Base-by-base conservation (phyloP, 2,797 vertebrate species). In the Hippocampus kuda region DNA sequence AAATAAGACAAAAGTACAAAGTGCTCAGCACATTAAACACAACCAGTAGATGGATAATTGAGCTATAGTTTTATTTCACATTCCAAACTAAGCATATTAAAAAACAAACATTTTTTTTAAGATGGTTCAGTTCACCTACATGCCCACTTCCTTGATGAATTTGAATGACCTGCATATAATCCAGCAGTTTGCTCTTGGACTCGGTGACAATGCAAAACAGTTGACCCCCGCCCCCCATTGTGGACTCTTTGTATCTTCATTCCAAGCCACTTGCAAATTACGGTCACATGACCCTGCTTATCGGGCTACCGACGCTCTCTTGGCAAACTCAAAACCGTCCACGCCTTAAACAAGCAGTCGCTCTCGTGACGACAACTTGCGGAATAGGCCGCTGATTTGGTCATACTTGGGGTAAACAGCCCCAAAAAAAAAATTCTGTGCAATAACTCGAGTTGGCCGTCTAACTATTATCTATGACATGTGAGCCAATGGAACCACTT, bases 261-360 rank as follows among this genome's bases (percentile, higher is more conserved):
- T 66, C 44, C 49, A 66, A 51, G 16, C 44, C 30, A 22, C 34
- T 41, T 62, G 60, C 62, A 65, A 46, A 26, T 65, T n/a, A 15
- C 26, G 2, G 63, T 65, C 44, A 48, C 24, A 2, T 65, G n/a
- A 30, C 46, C 41, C 8, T 6, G 30, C 59, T 8, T 2, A 18
- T 10, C 27, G 8, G 16, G 30, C 30, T 20, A 7, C 18, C 16
- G 6, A 4, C 27, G 20, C 18, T 61, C 59, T 61, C 59, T 65
- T 20, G 3, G 24, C 26, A 65, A 46, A 65, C 62, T 44, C 42
- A 65, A 16, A 30, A 9, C 7, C 44, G 24, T 10, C 44, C 24
- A 26, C 63, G 27, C 63, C 44, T 65, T 65, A 4, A 49, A 18
- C 63, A 65, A 65, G 46, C 63, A 65, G 24, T 16, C n/a, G 5